Percentiles rank a stretch among this genome's conserved stretches.
Conservation (phyloP, 2,797 vertebrate genomes). For the Telmatherina bonti region DNA sequence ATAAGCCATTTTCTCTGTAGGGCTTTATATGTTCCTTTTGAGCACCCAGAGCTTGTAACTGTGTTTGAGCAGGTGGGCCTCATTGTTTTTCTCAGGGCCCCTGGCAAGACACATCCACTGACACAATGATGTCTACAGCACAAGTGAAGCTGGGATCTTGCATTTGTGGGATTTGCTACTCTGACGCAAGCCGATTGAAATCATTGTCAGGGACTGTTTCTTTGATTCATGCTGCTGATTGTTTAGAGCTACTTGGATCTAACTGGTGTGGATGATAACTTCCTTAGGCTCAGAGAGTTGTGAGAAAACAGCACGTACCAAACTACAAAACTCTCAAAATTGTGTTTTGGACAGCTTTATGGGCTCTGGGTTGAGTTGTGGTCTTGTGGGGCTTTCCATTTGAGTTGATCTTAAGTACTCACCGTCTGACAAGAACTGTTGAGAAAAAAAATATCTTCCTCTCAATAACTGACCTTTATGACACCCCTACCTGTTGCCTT, state of each 20-base stretch:
- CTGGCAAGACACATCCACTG: slow-evolving; percentile 16
- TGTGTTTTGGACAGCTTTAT: slow-evolving; percentile 41
- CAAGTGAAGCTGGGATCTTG: slow-evolving; percentile 15
- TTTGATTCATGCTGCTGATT: slow-evolving; percentile 18
- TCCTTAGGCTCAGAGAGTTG: slow-evolving; percentile 29
- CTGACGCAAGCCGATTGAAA: slow-evolving; percentile 3
- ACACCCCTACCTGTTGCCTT: slow-evolving; percentile 22
- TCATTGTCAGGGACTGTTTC: slow-evolving; percentile 16
- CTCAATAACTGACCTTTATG: slow-evolving; percentile 32
- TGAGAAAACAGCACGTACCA: slow-evolving; percentile 16
- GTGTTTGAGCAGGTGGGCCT: slow-evolving; percentile 36
- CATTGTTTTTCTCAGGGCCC: slow-evolving; percentile 41
- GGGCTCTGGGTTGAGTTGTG: slow-evolving; percentile 28
- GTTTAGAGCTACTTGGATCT: slow-evolving; percentile 7
- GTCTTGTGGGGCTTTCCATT: slow-evolving; percentile 34
- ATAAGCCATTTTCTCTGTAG: slow-evolving; percentile 34
- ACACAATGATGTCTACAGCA: slow-evolving; percentile 19
- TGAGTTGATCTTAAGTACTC: slow-evolving; percentile 33
- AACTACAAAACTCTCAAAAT: slow-evolving; percentile 15
- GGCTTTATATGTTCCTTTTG: slow-evolving; percentile 22
- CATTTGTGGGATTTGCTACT: not conserved
- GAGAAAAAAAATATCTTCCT: slow-evolving; percentile 38
- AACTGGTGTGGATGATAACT: slow-evolving; percentile 21
- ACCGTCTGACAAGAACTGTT: slow-evolving; percentile 24
- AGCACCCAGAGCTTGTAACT: slow-evolving; percentile 26